A percentile compares a stretch with the other conserved stretches of the same genome.
Evolutionary conservation across 2,113 vertebrate genomes (phyloP).

Genomic region (Marmota monax): DNA sequence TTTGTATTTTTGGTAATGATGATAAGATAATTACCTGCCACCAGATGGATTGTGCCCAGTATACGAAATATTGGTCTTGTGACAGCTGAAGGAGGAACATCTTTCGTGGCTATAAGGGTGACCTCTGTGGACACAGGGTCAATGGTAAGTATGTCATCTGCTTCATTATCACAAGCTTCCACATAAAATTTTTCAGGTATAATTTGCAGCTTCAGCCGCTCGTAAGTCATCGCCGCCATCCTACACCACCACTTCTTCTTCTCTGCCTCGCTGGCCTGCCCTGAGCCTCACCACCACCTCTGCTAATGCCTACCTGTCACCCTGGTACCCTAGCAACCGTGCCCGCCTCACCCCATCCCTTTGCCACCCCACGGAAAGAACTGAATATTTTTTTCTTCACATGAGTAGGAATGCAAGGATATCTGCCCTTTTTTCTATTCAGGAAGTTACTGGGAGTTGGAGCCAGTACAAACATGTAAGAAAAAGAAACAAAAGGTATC

Average conservation of each 20-base stretch:
- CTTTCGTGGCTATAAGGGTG: constrained; percentile 94
- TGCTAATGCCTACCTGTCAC: constrained; percentile 53
- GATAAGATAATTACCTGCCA: constrained; percentile 97
- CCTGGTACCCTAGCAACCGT: neutral
- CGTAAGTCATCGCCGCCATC: constrained; percentile 84
- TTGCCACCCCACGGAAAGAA: neutral
- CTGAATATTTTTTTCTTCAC: too few species aligned
- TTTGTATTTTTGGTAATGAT: constrained; percentile 97
- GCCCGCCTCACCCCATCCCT: neutral
- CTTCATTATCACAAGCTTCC: constrained; percentile 94
- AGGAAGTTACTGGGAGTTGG: neutral
- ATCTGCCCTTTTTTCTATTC: neutral
- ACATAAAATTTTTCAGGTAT: constrained; percentile 96
- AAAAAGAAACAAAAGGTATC: neutral
- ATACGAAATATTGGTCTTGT: constrained; percentile 94
- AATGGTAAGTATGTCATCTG: constrained; percentile 93
- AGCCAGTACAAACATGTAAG: neutral
- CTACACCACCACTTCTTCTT: constrained; percentile 66
- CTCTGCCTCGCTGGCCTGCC: neutral
- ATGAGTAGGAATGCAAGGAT: too few species aligned
- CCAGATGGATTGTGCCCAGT: constrained; percentile 96
- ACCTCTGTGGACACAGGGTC: constrained; percentile 97
- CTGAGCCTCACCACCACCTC: constrained; percentile 59
- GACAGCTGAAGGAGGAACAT: constrained; percentile 94
- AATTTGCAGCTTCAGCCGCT: constrained; percentile 89